Conservation (phyloP, 2,888 invertebrate genomes). For the Acrocyrtus sp. region DNA sequence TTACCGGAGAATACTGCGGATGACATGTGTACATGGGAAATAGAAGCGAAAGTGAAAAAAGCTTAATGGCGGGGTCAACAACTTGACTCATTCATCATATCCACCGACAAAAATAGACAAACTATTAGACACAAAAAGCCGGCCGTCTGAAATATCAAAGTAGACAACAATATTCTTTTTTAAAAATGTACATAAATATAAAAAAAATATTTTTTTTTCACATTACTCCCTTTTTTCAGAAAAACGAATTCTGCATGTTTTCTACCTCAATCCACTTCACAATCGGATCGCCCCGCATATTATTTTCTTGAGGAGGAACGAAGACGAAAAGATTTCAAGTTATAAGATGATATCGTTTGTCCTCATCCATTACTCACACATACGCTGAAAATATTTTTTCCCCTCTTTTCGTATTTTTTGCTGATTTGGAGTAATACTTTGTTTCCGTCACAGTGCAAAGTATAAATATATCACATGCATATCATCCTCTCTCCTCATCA, state of each 20-base stretch:
- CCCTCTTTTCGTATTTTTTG: neutral
- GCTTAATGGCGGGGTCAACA: slow-evolving; percentile 22
- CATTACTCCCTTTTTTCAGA: neutral
- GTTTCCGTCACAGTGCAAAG: neutral
- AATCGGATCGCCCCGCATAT: too few species aligned
- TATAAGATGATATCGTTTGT: neutral
- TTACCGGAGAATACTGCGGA: neutral
- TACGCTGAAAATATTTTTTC: neutral
- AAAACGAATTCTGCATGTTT: neutral
- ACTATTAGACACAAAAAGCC: neutral
- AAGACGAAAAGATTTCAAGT: too few species aligned
- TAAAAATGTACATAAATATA: neutral
- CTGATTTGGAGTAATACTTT: neutral
- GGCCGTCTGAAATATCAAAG: neutral
- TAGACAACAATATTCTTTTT: neutral
- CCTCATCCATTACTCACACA: neutral
- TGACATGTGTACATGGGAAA: neutral
- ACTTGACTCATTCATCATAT: slow-evolving; percentile 38
- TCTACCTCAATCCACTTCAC: too few species aligned
- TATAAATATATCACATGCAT: neutral
- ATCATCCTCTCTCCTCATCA: neutral
- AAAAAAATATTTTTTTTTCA: neutral
- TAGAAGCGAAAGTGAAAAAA: neutral
- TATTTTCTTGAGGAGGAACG: too few species aligned
- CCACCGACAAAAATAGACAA: neutral